These are phyloP conservation scores for Phyllotreta cruciferae DNA, from an alignment of 2,888 invertebrate genomes.

Conservation along the genomic window DNA sequence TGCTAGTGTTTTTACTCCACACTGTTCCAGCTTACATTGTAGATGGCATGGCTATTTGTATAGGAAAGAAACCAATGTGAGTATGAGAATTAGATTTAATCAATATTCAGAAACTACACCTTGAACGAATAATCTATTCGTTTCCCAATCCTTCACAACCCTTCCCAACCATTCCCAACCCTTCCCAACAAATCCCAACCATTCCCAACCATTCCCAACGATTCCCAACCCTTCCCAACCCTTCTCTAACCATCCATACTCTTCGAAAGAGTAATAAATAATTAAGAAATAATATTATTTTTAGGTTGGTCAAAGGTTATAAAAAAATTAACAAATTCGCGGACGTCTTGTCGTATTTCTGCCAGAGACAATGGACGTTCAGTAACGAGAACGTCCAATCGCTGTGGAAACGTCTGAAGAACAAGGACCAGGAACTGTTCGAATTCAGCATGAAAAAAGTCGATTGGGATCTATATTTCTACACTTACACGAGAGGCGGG, in stretches of 20 bases:
- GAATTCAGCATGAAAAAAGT: slow-evolving; percentile 76
- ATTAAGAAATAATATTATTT: slow-evolving; percentile 17
- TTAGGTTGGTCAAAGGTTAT: slow-evolving; percentile 43
- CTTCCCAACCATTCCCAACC: no score
- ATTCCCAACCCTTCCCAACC: no score
- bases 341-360: slow-evolving; percentile 68
- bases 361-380: slow-evolving; percentile 79
- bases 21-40: slow-evolving; percentile 69
- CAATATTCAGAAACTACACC: not conserved
- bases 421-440: slow-evolving; percentile 65
- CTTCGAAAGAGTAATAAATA: not conserved
- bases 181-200: no score
- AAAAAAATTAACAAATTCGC: slow-evolving; percentile 45
- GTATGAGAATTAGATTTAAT: not conserved
- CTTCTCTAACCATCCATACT: not conserved
- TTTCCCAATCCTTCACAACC: no score
- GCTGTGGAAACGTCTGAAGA: slow-evolving; percentile 67
- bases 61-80: slow-evolving; percentile 71
- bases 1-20: slow-evolving; percentile 68
- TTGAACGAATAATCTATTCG: not conserved
- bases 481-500: slow-evolving; percentile 48
- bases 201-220: no score
- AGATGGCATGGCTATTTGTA: slow-evolving; percentile 63
- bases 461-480: slow-evolving; percentile 69
- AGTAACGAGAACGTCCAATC: slow-evolving; percentile 66